phyloP scores from a whole-genome alignment of 2,113 vertebrate species.

The Syrrhaptes paradoxus region DNA sequence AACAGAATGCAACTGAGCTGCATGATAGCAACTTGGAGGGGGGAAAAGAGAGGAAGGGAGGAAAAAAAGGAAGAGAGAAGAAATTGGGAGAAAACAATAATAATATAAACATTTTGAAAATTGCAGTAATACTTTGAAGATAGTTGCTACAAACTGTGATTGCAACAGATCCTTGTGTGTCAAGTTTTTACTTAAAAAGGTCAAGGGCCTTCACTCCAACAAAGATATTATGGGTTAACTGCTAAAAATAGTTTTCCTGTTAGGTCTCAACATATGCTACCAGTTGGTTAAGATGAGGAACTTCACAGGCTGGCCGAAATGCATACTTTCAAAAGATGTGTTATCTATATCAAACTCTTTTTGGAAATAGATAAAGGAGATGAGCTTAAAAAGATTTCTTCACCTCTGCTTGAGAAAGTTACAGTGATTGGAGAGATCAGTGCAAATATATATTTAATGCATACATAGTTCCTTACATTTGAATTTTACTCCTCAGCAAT shows the following conservation, averaged over 20 bases:
- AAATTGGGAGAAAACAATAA: neutral
- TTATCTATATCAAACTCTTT: neutral
- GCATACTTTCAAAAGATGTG: neutral
- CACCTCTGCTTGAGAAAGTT: neutral
- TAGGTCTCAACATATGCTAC: neutral
- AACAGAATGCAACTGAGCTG: neutral
- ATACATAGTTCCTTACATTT: neutral
- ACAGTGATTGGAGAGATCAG: neutral
- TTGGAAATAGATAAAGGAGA: neutral
- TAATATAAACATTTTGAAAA: neutral
- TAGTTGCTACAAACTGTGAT: neutral
- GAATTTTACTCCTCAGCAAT: neutral
- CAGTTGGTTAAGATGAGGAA: neutral
- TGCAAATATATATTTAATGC: neutral
- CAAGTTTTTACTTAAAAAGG: neutral
- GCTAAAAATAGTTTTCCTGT: neutral
- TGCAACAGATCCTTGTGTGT: neutral
- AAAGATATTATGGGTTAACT: neutral
- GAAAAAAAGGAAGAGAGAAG: neutral
- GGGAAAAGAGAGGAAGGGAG: fast-evolving
- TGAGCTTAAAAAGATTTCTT: neutral
- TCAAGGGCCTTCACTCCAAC: neutral
- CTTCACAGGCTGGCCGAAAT: neutral
- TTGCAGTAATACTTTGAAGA: neutral
- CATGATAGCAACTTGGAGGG: fast-evolving